phyloP scores from a whole-genome alignment of 2,113 vertebrate genomes.

The Crotalus viridis region DNA sequence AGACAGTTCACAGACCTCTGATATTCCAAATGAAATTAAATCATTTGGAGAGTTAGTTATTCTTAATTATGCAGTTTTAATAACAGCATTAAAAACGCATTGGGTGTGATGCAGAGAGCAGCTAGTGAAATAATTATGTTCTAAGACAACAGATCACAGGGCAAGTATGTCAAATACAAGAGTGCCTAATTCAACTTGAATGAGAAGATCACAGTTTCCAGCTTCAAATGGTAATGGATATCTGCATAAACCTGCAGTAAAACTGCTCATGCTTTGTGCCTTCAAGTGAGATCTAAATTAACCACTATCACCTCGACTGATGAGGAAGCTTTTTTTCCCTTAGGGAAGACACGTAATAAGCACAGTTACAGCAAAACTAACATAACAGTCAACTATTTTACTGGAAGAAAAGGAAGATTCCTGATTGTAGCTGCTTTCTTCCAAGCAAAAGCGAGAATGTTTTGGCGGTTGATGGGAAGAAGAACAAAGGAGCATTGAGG shows the following conservation, averaged over 20 bases:
- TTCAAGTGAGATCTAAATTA: neutral
- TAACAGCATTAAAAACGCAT: conserved; percentile 1
- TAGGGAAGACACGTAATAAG: neutral
- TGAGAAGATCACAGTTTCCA: neutral
- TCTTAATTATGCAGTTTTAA: conserved; percentile 3
- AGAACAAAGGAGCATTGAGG: neutral
- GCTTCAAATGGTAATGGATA: neutral
- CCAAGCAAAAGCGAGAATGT: neutral
- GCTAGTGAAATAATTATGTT: neutral
- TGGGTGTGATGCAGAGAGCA: neutral
- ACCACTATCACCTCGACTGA: neutral
- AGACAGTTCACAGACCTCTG: neutral
- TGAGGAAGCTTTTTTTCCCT: neutral
- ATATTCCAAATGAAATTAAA: neutral
- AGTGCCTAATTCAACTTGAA: neutral
- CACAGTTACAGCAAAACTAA: neutral
- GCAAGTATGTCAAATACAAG: neutral
- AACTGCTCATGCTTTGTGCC: neutral
- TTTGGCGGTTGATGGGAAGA: neutral
- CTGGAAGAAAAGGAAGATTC: neutral
- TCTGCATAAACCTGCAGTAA: neutral
- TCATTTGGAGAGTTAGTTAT: neutral
- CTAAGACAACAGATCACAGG: neutral
- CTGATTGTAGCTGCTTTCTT: neutral
- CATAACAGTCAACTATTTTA: neutral